Base-by-base conservation (phyloP, 2,888 invertebrate genomes). In the Anoplius nigerrimus region DNA sequence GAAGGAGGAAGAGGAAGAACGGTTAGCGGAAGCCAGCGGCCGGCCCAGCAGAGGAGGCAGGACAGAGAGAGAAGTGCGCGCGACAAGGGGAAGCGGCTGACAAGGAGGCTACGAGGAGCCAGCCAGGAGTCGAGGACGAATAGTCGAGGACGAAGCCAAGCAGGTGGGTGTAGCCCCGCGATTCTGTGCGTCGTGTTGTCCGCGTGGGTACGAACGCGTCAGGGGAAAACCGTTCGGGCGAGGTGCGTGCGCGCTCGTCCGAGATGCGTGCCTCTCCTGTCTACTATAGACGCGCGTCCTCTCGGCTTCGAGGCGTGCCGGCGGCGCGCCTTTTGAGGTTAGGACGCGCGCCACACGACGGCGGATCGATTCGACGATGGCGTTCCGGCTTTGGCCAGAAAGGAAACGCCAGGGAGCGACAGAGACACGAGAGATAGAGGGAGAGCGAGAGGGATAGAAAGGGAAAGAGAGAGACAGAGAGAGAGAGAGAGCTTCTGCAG, bases 141-240 rank as follows among this genome's bases (percentile, higher is more conserved):
- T 13, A 45, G 43, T 2, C 48, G 24, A 68, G 60, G 65, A 73
- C 65, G 71, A 75, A 67, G n/a, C 72, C 82, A 71, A 82, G 72
- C 83, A 86, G 86, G 86, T 86, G 84, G 84, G 86, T 86, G 84
- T 81, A 78, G 80, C 78, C 34, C 79, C 66, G 59, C 46, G 15
- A 34, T n/a, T 8, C 0, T 43, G 5, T 55, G 15, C n/a, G 16
- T n/a, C 0, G 52, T 21, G 1, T 4, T 51, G 42, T 60, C 42
- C 16, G 21, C 42, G 24, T 20, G 48, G n/a, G 11, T 13, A 6
- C 34, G 4, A 13, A 34, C 34, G 34, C 34, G 34, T 34, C 34
- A n/a, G 48, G 11, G 1, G 11, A 16, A 42, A 18, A 16, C 16
- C 5, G 43, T 45, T 51, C 11, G 20, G n/a, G 6, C 5, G 13